Percentiles rank a stretch among this genome's conserved stretches.
These are phyloP conservation scores for Alectura lathami DNA, from an alignment of 2,113 vertebrate species.

Conservation along the genomic window DNA sequence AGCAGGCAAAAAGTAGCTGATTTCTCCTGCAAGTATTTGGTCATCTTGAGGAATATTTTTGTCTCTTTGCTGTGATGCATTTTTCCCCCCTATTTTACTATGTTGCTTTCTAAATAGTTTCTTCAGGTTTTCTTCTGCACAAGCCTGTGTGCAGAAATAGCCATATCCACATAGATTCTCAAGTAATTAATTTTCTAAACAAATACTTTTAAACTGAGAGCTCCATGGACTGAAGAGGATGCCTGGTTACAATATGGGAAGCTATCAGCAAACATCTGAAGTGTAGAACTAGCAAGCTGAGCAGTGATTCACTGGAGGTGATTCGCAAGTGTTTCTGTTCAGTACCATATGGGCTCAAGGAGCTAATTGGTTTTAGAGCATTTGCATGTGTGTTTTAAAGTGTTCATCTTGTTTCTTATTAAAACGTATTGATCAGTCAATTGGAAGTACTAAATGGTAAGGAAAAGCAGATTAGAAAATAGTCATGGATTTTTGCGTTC, in stretches of 20 bases:
- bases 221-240: not conserved
- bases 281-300: rapidly evolving
- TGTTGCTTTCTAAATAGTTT: not conserved
- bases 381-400: not conserved
- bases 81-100: not conserved
- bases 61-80: not conserved
- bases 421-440: not conserved
- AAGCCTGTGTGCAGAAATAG: not conserved
- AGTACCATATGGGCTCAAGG: not conserved
- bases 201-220: not conserved
- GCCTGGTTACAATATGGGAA: not conserved
- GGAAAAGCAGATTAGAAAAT: not conserved
- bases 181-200: not conserved
- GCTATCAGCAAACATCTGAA: not conserved
- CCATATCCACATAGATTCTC: not conserved
- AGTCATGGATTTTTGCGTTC: not conserved
- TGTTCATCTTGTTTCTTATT: not conserved
- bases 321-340: not conserved
- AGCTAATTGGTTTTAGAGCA: not conserved
- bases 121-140: not conserved
- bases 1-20: not conserved
- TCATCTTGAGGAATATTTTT: not conserved
- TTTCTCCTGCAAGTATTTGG: not conserved
- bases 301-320: rapidly evolving
- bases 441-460: not conserved